Base-by-base conservation (phyloP, 2,888 invertebrate genomes). In the Melinopterus prodromus region DNA sequence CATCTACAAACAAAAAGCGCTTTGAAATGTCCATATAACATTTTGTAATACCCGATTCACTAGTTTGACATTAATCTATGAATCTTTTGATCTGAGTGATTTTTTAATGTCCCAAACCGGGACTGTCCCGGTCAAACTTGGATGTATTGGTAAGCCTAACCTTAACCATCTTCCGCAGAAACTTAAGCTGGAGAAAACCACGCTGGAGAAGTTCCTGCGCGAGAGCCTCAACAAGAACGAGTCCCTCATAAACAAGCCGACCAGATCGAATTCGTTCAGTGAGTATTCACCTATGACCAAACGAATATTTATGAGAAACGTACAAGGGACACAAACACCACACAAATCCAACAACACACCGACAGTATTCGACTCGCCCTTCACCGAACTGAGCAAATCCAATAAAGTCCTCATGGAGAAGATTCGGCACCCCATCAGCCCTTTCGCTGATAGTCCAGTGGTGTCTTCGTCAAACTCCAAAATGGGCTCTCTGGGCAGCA, bases 101-200 rank as follows among this genome's bases (percentile, higher is more conserved):
- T n/a, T n/a, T n/a, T n/a, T n/a, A n/a, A n/a, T n/a, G n/a, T n/a
- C n/a, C n/a, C n/a, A n/a, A n/a, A n/a, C n/a, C n/a, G n/a, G n/a
- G n/a, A n/a, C n/a, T n/a, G n/a, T n/a, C n/a, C n/a, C n/a, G n/a
- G n/a, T n/a, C n/a, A n/a, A n/a, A n/a, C n/a, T n/a, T n/a, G n/a
- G n/a, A n/a, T n/a, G n/a, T n/a, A n/a, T n/a, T n/a, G n/a, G n/a
- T n/a, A n/a, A n/a, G n/a, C n/a, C n/a, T n/a, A n/a, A n/a, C n/a
- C n/a, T n/a, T n/a, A 72, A 26, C 6, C 16, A 2, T 26, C 36
- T 72, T 70, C 53, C 53, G 5, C 76, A 80, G 79, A 81, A 77
- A 78, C 70, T 81, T 38, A 81, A 79, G 71, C 35, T 79, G 14
- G 79, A 79, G 26, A 81, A 80, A 16, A 69, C 78, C 6, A 78